Evolutionary conservation across 2,888 invertebrate species (phyloP), one percentile per base, ranked within the genome.

Genomic region (Bellardia pandia): DNA sequence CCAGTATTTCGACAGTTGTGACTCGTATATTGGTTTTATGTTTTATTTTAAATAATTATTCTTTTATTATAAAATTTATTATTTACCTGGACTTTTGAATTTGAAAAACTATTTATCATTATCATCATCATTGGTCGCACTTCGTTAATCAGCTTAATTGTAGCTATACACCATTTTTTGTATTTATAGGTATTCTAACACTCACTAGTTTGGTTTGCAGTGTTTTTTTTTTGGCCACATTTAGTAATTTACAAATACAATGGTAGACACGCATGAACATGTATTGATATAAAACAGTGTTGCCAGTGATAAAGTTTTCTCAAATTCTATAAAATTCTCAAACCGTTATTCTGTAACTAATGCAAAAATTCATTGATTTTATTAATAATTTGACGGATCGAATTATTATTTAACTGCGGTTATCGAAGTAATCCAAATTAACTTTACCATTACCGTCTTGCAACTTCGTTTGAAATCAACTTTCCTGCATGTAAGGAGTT

Each of bases 81-180:
- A 30, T 51, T 69, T 62, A 33, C 60, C 60, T 62, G 62, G n/a
- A 40, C 40, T 11, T 56, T 56, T 33, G 13, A 45, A 66, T 80
- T 58, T 71, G 66, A 23, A 64, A 64, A 45, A 56, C 14, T 64
- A 45, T 74, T 72, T 69, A 51, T 51, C 51, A 51, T 51, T 30
- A 66, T 40, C 58, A 66, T 45, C 13, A 37, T 77, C 13, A 60
- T 58, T 78, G 37, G 78, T 68, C 60, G 58, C 84, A 78, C 84
- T 16, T 84, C 78, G 84, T 48, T 84, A 78, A 84, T 74, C 78
- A 74, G 64, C 56, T 74, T 78, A 84, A 84, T 74, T 84, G 84
- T 74, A 66, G 45, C 9, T 13, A 40, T 45, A 56, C 66, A 53
- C 23, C 58, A 42, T 40, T 45, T 23, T 62, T 45, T 9, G 16